phyloP scores from a whole-genome alignment of 2,797 vertebrate genomes.

The Rallus crepitans region DNA sequence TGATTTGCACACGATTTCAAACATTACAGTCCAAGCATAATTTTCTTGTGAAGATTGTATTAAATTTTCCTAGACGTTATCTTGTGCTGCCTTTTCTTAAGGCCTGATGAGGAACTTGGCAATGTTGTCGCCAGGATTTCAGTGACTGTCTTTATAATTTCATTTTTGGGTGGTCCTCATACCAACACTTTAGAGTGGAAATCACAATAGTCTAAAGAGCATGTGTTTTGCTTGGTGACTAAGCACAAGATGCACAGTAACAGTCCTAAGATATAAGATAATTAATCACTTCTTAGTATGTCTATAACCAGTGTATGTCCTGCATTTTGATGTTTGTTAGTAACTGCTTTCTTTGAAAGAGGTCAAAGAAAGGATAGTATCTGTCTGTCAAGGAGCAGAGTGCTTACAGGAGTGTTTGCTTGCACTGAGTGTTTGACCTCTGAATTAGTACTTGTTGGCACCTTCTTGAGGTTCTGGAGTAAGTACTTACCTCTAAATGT shows the following conservation, averaged over 20 bases:
- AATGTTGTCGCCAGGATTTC: not conserved
- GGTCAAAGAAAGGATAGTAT: not conserved
- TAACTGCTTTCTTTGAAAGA: not conserved
- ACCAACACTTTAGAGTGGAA: not conserved
- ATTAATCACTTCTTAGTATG: not conserved
- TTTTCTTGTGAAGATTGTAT: not conserved
- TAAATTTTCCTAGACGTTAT: not conserved
- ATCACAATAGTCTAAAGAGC: not conserved
- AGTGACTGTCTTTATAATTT: not conserved
- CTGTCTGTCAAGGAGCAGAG: not conserved
- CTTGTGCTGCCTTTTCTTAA: not conserved
- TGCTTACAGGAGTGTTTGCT: not conserved
- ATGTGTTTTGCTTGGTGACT: not conserved
- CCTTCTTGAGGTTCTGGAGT: not conserved
- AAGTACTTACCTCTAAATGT: not conserved
- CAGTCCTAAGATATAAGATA: not conserved
- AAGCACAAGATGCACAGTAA: accelerated
- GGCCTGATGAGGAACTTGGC: not conserved
- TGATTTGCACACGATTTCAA: not conserved
- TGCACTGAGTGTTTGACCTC: not conserved
- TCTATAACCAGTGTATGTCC: not conserved
- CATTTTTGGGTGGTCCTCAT: not conserved
- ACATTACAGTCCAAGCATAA: not conserved
- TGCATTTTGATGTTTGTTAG: not conserved
- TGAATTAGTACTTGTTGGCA: not conserved